Conservation (phyloP, 2,113 vertebrate genomes). For the Ailuropoda melanoleuca region DNA sequence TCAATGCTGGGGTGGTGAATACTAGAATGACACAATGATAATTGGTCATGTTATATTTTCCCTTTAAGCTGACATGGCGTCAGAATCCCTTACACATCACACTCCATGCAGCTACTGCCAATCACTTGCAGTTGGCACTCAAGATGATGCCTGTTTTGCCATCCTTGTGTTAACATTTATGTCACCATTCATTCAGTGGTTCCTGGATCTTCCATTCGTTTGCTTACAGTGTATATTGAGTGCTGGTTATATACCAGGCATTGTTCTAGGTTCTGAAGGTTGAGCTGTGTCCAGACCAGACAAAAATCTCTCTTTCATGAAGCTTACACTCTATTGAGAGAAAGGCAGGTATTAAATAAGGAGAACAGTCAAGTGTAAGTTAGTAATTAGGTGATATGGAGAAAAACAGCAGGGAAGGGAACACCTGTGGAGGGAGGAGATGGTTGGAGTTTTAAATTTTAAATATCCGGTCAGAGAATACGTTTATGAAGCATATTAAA, state of each 20-base stretch:
- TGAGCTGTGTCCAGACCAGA: neutral
- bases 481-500: neutral
- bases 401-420: neutral
- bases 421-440: neutral
- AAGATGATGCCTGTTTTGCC: neutral
- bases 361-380: neutral
- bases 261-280: neutral
- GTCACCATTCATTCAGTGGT: neutral
- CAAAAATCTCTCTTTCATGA: neutral
- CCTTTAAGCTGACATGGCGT: neutral
- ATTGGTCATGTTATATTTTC: neutral
- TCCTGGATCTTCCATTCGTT: neutral
- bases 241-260: neutral
- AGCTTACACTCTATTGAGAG: neutral
- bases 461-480: neutral
- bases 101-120: neutral
- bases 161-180: neutral
- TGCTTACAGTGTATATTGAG: neutral
- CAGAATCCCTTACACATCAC: neutral
- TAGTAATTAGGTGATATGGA: neutral
- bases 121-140: neutral
- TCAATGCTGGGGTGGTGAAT: neutral
- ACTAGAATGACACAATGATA: neutral
- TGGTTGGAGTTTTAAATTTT: neutral
- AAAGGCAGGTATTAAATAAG: neutral